A percentile compares a stretch with the other conserved stretches of the same genome.
These are phyloP conservation scores for Oncopodura yosiiana DNA, from an alignment of 1,140 invertebrate species.

Conservation along the genomic window DNA sequence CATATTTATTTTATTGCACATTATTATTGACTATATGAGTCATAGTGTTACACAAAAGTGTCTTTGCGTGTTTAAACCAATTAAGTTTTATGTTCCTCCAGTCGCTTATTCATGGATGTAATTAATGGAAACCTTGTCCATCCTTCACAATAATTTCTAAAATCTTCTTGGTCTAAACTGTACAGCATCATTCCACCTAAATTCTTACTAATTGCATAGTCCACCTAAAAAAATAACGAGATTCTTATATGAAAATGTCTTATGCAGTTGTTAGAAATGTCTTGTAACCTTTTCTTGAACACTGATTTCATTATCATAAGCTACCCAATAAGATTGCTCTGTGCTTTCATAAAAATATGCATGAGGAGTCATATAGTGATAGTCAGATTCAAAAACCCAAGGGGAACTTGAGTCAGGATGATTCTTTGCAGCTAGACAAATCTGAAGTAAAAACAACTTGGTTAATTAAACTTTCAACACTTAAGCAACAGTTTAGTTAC, in stretches of 20 bases:
- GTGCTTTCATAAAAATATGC: too few relatives aligned
- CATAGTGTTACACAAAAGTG: too few relatives aligned
- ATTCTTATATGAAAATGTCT: too few relatives aligned
- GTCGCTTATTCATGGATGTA: slow-evolving; percentile 44
- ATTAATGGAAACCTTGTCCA: slow-evolving; percentile 48
- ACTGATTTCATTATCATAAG: slow-evolving; percentile 54
- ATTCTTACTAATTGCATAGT: slow-evolving; percentile 45
- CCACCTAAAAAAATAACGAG: slow-evolving; percentile 30
- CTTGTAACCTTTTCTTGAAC: slow-evolving; percentile 24
- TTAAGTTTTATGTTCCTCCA: slow-evolving; percentile 27
- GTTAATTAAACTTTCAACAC: slow-evolving; percentile 52
- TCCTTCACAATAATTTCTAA: slow-evolving; percentile 47
- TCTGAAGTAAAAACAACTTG: too few relatives aligned
- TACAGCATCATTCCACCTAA: slow-evolving; percentile 60
- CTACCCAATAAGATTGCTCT: slow-evolving; percentile 58
- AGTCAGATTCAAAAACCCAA: slow-evolving; percentile 46
- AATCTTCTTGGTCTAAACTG: slow-evolving; percentile 66
- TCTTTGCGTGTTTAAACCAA: too few relatives aligned
- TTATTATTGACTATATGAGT: too few relatives aligned
- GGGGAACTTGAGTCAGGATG: neutral
- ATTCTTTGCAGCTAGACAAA: neutral
- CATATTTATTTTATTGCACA: neutral
- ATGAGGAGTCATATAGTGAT: slow-evolving; percentile 52
- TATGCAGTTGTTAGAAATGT: too few relatives aligned
- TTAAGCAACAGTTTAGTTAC: slow-evolving; percentile 76